Evolutionary conservation across 2,888 invertebrate species (phyloP).

Genomic region (Anodontia alba): DNA sequence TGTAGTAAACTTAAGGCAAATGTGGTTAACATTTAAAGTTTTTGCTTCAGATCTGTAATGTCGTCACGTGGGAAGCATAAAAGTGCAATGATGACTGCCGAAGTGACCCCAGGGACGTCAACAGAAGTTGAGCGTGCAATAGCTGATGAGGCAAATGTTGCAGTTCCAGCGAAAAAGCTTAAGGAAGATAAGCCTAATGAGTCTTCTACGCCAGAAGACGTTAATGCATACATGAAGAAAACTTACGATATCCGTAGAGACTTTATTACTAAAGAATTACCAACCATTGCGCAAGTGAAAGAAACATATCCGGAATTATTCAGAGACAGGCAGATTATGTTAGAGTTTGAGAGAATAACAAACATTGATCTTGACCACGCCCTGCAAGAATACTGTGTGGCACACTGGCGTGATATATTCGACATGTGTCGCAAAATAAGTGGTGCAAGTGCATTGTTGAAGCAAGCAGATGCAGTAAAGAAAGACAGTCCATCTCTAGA

Average conservation of each 20-base stretch:
- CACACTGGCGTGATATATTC: conserved; percentile 76
- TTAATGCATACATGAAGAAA: conserved; percentile 75
- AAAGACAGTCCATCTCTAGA: conserved; percentile 76
- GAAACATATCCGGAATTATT: conserved; percentile 78
- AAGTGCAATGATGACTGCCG: conserved; percentile 76
- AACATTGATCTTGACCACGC: conserved; percentile 79
- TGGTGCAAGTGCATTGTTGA: conserved; percentile 73
- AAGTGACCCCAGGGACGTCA: conserved; percentile 74
- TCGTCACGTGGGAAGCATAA: conserved; percentile 72
- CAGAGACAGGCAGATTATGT: conserved; percentile 76
- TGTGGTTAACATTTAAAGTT: no score
- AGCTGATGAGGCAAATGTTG: conserved; percentile 53
- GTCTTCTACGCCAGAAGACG: conserved; percentile 71
- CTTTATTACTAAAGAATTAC: conserved; percentile 79
- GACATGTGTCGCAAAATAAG: conserved; percentile 71
- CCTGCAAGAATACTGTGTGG: conserved; percentile 80
- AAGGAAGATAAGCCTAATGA: conserved; percentile 55
- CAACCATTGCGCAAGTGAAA: conserved; percentile 75
- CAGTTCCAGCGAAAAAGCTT: conserved; percentile 50
- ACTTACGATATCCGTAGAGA: conserved; percentile 77
- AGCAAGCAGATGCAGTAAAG: conserved; percentile 76
- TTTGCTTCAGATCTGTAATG: conserved; percentile 47
- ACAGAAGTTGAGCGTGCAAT: conserved; percentile 66
- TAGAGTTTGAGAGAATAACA: conserved; percentile 79
- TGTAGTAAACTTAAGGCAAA: no score